Base-by-base conservation (phyloP, 2,113 vertebrate genomes). In the Rattus rattus region DNA sequence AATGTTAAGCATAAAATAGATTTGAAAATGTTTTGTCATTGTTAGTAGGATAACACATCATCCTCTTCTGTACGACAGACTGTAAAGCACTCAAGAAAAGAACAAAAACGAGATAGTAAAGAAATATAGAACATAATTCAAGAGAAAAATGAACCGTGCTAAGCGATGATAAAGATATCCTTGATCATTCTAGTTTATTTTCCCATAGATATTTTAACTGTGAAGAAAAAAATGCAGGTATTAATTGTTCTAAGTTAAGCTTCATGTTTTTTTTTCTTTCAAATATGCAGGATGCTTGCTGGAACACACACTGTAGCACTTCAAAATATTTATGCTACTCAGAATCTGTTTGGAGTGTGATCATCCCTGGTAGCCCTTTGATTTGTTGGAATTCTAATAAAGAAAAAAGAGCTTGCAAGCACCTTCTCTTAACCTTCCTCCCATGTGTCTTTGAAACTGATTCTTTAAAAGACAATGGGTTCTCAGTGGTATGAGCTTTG, bases 221-320 rank as follows among this genome's bases (percentile, higher is more conserved):
- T 92, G 94, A 88, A 70, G 43, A 3, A 43, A 88, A 95, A 96
- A 33, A 77, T 93, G 77, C 24, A 56, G 61, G 91, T 97, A 96
- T 91, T 94, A 97, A 95, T 97, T 96, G 77, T 88, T 93, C 61
- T 54, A 72, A 87, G 79, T 33, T 5, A 91, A 39, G 0, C 12
- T 94, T 93, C 52, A 76, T n/a, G n/a, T 43, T 43, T 43, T 43
- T 97, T 97, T 97, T 96, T 94, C 67, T 92, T 95, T n/a, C 94
- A 96, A 43, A 84, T 72, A 88, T 56, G 59, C n/a, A 84, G n/a
- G 52, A 67, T 93, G 65, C n/a, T 67, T 95, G n/a, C 65, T 90
- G 39, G 83, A 96, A 93, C 86, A 91, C 77, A 91, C 94, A 96
- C 49, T 91, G 86, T 59, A 96, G 75, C 28, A 86, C 67, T 92